A percentile compares a stretch with the other conserved stretches of the same genome.
Evolutionary conservation across 2,797 vertebrate genomes (phyloP).

Genomic region (Pteropus rufus): DNA sequence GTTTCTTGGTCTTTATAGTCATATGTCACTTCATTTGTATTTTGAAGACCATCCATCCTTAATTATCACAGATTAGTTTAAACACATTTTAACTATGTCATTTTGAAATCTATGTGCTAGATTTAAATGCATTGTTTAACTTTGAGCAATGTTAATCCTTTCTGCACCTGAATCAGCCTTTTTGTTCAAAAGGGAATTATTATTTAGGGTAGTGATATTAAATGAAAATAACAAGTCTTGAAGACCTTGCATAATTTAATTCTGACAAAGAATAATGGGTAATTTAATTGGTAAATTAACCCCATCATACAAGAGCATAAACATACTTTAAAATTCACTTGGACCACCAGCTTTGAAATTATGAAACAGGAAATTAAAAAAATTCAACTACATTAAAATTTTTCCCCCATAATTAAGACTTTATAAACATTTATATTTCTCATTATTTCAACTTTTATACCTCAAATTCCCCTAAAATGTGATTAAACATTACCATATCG

Average conservation of each 20-base stretch:
- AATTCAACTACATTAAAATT: not conserved
- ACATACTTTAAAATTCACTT: not conserved
- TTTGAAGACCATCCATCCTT: not conserved
- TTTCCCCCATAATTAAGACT: not conserved
- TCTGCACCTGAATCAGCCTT: not conserved
- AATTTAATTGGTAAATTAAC: not conserved
- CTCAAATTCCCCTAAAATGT: not conserved
- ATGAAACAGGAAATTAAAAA: not conserved
- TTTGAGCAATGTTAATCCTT: not conserved
- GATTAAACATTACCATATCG: not conserved
- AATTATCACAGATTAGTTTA: constrained; percentile 22
- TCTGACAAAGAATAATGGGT: not conserved
- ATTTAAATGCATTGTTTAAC: not conserved
- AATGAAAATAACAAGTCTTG: not conserved
- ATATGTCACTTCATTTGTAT: not conserved
- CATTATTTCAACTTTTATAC: not conserved
- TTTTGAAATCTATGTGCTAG: not conserved
- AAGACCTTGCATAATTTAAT: constrained; percentile 30
- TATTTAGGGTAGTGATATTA: not conserved
- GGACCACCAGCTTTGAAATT: not conserved
- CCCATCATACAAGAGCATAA: not conserved
- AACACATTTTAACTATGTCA: not conserved
- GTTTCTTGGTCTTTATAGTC: not conserved
- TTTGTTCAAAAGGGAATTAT: not conserved
- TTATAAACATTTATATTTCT: constrained; percentile 2